phyloP scores from a whole-genome alignment of 1,140 invertebrate genomes.

The Pectinophora gossypiella region DNA sequence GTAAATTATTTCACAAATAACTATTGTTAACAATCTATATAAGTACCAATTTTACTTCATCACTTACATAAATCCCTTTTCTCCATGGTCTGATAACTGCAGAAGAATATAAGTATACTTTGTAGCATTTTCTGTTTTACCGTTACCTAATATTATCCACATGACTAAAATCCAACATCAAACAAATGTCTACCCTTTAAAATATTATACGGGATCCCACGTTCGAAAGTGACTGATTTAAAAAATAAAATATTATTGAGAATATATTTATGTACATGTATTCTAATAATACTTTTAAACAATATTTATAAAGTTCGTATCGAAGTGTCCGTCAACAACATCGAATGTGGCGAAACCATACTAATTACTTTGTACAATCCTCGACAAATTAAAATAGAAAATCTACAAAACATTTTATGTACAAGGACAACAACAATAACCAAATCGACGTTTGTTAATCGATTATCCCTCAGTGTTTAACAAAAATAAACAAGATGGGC shows the following conservation, averaged over 20 bases:
- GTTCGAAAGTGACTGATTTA: constrained; percentile 4
- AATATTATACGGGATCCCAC: constrained; percentile 7
- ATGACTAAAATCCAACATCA: constrained; percentile 23
- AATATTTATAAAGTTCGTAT: constrained; percentile 64
- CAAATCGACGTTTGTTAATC: constrained; percentile 40
- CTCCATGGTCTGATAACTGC: too few relatives aligned
- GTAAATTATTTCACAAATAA: too few relatives aligned
- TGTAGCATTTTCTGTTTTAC: too few relatives aligned
- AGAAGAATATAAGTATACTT: too few relatives aligned
- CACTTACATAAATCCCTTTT: too few relatives aligned
- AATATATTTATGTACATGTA: constrained; percentile 69
- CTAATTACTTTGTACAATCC: constrained; percentile 66
- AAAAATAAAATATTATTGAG: constrained; percentile 54
- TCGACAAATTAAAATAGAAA: constrained; percentile 67
- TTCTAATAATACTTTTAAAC: constrained; percentile 72
- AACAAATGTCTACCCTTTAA: constrained; percentile 21
- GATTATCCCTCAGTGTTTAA: constrained; percentile 16
- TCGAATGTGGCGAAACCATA: constrained; percentile 46
- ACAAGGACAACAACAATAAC: constrained; percentile 66
- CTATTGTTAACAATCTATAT: too few relatives aligned
- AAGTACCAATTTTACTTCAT: too few relatives aligned
- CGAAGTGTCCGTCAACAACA: constrained; percentile 35
- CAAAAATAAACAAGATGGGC: background rate
- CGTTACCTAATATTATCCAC: constrained; percentile 23
- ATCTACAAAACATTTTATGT: constrained; percentile 70